Conservation (phyloP, 2,797 vertebrate species). For the Menidia menidia region DNA sequence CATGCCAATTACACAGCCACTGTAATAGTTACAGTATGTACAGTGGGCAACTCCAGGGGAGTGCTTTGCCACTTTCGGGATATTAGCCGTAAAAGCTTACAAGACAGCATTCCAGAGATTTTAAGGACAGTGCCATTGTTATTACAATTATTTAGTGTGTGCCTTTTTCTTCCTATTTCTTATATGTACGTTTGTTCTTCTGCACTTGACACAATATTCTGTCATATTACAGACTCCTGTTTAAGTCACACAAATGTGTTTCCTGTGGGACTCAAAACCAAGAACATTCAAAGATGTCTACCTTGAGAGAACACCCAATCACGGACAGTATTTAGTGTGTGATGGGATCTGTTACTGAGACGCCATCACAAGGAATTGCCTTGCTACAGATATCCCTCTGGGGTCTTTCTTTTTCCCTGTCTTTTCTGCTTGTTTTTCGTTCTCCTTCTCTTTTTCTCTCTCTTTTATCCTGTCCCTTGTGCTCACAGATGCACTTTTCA, state of each 20-base stretch:
- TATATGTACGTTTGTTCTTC: background rate
- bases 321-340: slow-evolving; percentile 32
- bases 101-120: slow-evolving; percentile 1
- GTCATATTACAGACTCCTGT: background rate
- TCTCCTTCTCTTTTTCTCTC: slow-evolving; percentile 22
- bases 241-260: slow-evolving; percentile 1
- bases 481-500: slow-evolving; percentile 31
- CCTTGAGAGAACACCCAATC: slow-evolving; percentile 34
- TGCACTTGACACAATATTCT: background rate
- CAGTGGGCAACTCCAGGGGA: slow-evolving; percentile 14
- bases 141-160: background rate
- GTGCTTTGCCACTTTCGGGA: slow-evolving; percentile 1
- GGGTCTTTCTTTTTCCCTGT: slow-evolving; percentile 15
- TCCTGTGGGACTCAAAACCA: slow-evolving; percentile 11
- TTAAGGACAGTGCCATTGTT: background rate
- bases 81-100: background rate
- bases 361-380: slow-evolving; percentile 58
- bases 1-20: slow-evolving; percentile 24
- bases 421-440: slow-evolving; percentile 37
- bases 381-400: slow-evolving; percentile 41
- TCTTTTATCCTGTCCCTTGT: slow-evolving; percentile 5
- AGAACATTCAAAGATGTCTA: slow-evolving; percentile 23
- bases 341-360: slow-evolving; percentile 55
- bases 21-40: slow-evolving; percentile 26
- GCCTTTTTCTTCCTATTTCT: background rate